Percentiles rank a stretch among this genome's conserved stretches.
phyloP scores from a whole-genome alignment of 2,888 invertebrate genomes.

The Onchidella celtica region DNA sequence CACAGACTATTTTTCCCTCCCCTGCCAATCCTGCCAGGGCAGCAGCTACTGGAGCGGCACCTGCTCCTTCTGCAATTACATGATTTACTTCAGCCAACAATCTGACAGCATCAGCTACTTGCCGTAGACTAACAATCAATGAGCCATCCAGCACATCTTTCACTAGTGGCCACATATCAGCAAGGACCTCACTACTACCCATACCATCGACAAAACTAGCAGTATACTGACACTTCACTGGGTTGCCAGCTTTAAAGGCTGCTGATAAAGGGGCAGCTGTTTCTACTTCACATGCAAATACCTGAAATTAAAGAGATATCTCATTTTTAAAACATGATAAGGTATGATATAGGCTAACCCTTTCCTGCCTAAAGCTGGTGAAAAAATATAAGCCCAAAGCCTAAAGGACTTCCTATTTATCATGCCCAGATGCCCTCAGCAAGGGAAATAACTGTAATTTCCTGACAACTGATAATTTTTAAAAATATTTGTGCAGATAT shows the following conservation, averaged over 20 bases:
- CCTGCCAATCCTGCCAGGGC: slow-evolving; percentile 61
- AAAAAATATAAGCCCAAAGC: too few relatives aligned
- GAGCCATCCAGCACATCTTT: slow-evolving; percentile 66
- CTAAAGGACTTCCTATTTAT: too few relatives aligned
- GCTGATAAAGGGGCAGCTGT: slow-evolving; percentile 73
- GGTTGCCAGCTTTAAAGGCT: slow-evolving; percentile 65
- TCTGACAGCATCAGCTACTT: slow-evolving; percentile 70
- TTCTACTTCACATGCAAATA: slow-evolving; percentile 75
- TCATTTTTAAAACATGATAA: background rate
- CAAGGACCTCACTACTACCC: slow-evolving; percentile 69
- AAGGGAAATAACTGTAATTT: too few relatives aligned
- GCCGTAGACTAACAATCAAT: slow-evolving; percentile 66
- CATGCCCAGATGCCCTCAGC: too few relatives aligned
- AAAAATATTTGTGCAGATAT: too few relatives aligned
- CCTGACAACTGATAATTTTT: too few relatives aligned
- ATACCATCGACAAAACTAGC: slow-evolving; percentile 77
- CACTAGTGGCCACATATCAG: slow-evolving; percentile 75
- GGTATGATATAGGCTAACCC: too few relatives aligned
- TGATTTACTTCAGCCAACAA: slow-evolving; percentile 72
- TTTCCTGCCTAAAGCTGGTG: too few relatives aligned
- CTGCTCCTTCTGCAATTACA: slow-evolving; percentile 77
- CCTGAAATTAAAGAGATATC: slow-evolving; percentile 5
- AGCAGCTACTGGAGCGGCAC: slow-evolving; percentile 74
- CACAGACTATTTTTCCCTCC: slow-evolving; percentile 73
- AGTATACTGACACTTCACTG: slow-evolving; percentile 61